Evolutionary conservation across 2,888 invertebrate genomes (phyloP), one percentile per base, ranked within the genome.

Genomic region (Andrena trimmerana): DNA sequence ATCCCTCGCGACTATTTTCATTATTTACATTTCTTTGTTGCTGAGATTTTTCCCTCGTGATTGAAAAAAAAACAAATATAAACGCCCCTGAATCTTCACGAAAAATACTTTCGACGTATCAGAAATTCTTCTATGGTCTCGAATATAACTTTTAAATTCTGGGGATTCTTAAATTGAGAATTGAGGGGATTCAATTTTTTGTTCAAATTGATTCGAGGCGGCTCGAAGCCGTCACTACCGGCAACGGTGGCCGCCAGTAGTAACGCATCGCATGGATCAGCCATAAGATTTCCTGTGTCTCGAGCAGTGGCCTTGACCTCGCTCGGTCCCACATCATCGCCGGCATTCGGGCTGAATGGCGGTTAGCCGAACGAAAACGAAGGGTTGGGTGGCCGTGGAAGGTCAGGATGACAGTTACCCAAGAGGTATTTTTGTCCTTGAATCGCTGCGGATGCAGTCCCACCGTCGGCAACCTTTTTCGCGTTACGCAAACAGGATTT

Each of bases 241-340:
- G 8, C 1, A 8, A 5, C 27, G 60, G 50, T 36, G 68, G 74
- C 13, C 54, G 76, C 27, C 67, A 76, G 81, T 81, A 57, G 74
- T 74, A 66, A 65, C 63, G 81, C 57, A 54, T 66, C 72, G 70
- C 82, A 83, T 77, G 73, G 81, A 83, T 81, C 83, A 83, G 83
- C 76, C 83, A 77, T 72, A 83, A 82, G 83, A 83, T 83, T 83
- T 83, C 75, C 83, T 82, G 83, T 74, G 83, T 82, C 83, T 83
- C 83, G 74, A 74, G 62, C 70, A 48, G n/a, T 24, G 83, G 54
- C 83, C 83, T 83, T 82, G 77, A 83, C 83, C 83, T 71, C 73
- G 66, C 48, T 16, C 81, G 68, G 54, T 59, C 63, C 73, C 78
- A 60, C 83, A 82, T 82, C 74, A 74, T 76, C 67, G 74, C 29